Evolutionary conservation across 2,888 invertebrate species (phyloP).

Genomic region (Pedicia rivosa): DNA sequence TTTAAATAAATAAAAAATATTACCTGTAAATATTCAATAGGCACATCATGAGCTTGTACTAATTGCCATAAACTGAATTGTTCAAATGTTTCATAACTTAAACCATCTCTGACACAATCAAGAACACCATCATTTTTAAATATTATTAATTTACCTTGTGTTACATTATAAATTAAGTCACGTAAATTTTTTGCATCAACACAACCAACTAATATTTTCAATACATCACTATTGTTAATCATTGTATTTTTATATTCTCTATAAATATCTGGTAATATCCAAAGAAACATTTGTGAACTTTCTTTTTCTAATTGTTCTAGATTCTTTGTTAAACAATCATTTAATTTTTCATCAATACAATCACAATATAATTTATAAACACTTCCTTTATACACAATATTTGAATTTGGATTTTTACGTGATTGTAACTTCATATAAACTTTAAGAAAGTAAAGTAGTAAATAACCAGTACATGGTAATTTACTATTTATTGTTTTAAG

Average conservation of each 20-base stretch:
- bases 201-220: constrained; percentile 79
- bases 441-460: constrained; percentile 79
- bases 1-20: constrained; percentile 12
- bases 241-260: constrained; percentile 76
- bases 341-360: constrained; percentile 57
- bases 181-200: constrained; percentile 83
- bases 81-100: constrained; percentile 94
- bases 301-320: constrained; percentile 77
- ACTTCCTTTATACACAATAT: constrained; percentile 60
- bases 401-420: constrained; percentile 34
- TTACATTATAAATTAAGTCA: constrained; percentile 75
- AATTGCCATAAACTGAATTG: constrained; percentile 97
- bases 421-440: constrained; percentile 45
- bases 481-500: constrained; percentile 62
- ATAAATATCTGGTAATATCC: constrained; percentile 85
- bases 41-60: constrained; percentile 83
- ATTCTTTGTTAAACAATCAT: constrained; percentile 60
- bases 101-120: constrained; percentile 60
- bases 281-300: constrained; percentile 77
- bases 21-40: constrained; percentile 64
- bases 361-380: constrained; percentile 83
- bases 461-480: constrained; percentile 65
- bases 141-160: constrained; percentile 76
- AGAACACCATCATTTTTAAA: constrained; percentile 63
- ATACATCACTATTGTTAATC: constrained; percentile 72